phyloP scores from a whole-genome alignment of 2,888 invertebrate species.

The Theristus sp. region DNA sequence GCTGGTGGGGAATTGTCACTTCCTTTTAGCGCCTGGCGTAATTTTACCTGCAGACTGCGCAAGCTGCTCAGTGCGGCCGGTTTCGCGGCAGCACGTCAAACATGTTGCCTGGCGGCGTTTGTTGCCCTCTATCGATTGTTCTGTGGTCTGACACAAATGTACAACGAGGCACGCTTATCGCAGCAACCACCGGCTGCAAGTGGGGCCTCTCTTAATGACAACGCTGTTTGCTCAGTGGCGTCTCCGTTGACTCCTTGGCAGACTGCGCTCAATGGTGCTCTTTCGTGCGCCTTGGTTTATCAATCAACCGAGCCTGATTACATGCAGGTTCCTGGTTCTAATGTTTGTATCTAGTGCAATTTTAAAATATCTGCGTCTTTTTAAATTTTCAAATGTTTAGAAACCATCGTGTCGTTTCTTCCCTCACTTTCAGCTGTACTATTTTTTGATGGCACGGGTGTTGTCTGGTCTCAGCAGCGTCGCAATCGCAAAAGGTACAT shows the following conservation, averaged over 20 bases:
- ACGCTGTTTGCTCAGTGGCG: too few species aligned
- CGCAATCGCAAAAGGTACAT: neutral
- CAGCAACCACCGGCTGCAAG: too few species aligned
- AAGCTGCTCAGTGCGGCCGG: too few species aligned
- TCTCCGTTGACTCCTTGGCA: neutral
- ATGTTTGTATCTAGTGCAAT: too few species aligned
- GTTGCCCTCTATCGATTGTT: neutral
- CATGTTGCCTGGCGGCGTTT: neutral
- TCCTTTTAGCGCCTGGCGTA: too few species aligned
- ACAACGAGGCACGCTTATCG: neutral
- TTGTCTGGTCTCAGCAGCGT: neutral
- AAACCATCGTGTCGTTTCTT: neutral
- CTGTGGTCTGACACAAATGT: neutral
- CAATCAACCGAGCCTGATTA: neutral
- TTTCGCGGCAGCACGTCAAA: neutral
- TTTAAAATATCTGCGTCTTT: neutral
- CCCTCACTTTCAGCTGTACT: neutral
- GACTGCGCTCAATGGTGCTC: neutral
- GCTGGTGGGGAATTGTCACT: too few species aligned
- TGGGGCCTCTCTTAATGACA: too few species aligned
- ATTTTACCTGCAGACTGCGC: too few species aligned
- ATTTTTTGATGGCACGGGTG: neutral
- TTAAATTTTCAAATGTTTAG: neutral
- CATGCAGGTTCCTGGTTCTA: neutral
- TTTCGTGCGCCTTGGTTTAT: neutral